Evolutionary conservation across 2,888 invertebrate genomes (phyloP).

Genomic region (Meloe dianella): DNA sequence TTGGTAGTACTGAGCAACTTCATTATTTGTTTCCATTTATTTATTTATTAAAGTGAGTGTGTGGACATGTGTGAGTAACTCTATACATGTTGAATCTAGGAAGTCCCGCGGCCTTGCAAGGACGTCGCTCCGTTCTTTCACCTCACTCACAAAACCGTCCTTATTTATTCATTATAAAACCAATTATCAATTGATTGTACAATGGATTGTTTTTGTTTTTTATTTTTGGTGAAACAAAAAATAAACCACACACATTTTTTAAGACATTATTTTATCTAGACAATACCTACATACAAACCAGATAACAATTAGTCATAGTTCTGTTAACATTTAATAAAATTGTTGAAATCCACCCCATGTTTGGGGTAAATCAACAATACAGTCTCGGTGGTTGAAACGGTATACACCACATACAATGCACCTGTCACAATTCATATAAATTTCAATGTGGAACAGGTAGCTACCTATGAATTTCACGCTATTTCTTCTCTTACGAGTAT

Average conservation of each 20-base stretch:
- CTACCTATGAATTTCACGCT: background rate
- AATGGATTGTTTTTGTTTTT: too few relatives aligned
- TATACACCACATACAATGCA: background rate
- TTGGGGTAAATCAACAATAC: too few relatives aligned
- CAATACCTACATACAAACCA: too few relatives aligned
- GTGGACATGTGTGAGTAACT: constrained; percentile 28
- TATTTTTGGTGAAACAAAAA: too few relatives aligned
- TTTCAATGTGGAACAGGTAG: background rate
- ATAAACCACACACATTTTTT: too few relatives aligned
- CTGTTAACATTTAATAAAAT: too few relatives aligned
- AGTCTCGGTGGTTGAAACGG: background rate
- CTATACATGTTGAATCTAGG: constrained; percentile 53
- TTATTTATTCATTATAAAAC: constrained; percentile 21
- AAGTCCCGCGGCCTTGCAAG: constrained; percentile 58
- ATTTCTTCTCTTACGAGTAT: background rate
- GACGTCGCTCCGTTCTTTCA: constrained; percentile 54
- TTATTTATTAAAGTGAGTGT: background rate
- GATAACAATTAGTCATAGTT: too few relatives aligned
- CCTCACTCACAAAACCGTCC: constrained; percentile 36
- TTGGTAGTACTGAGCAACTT: constrained; percentile 26
- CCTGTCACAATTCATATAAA: background rate
- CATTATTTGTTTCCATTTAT: constrained; percentile 10
- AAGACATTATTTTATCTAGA: too few relatives aligned
- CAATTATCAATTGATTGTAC: background rate
- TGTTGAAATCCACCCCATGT: too few relatives aligned